Evolutionary conservation across 2,888 invertebrate species (phyloP).

Genomic region (Xanthorhoe spadicearia): DNA sequence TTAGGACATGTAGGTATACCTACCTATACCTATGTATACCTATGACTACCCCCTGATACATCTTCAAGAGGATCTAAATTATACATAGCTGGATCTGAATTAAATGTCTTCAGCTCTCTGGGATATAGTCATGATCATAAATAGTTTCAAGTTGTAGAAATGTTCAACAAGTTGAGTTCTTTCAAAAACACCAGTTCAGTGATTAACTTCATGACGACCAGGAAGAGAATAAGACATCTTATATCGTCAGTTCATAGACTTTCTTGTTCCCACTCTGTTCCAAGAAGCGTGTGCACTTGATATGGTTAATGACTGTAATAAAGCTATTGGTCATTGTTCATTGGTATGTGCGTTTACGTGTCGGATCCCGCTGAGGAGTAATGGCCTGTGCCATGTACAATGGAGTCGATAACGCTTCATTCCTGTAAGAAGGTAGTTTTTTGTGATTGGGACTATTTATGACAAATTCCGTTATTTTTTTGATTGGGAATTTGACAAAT

Average conservation of each 20-base stretch:
- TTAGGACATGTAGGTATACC: too few relatives aligned
- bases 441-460: too few relatives aligned
- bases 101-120: too few relatives aligned
- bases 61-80: too few relatives aligned
- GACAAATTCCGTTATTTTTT: too few relatives aligned
- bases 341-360: conserved; percentile 21
- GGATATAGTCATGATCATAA: too few relatives aligned
- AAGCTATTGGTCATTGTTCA: conserved; percentile 25
- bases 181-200: not conserved
- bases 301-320: conserved; percentile 23
- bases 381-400: not conserved
- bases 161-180: not conserved
- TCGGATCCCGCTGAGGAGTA: conserved; percentile 18
- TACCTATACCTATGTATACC: too few relatives aligned
- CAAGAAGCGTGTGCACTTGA: conserved; percentile 18
- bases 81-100: too few relatives aligned
- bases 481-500: too few relatives aligned
- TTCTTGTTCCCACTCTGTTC: conserved; percentile 8
- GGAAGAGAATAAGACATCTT: not conserved
- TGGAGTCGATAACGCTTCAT: not conserved
- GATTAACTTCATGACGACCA: not conserved
- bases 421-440: not conserved
- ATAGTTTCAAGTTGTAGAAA: too few relatives aligned
- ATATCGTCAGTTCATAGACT: not conserved
- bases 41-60: too few relatives aligned